These are phyloP conservation scores for Boulengeromyrus knoepffleri DNA, from an alignment of 2,113 vertebrate genomes.

Conservation along the genomic window DNA sequence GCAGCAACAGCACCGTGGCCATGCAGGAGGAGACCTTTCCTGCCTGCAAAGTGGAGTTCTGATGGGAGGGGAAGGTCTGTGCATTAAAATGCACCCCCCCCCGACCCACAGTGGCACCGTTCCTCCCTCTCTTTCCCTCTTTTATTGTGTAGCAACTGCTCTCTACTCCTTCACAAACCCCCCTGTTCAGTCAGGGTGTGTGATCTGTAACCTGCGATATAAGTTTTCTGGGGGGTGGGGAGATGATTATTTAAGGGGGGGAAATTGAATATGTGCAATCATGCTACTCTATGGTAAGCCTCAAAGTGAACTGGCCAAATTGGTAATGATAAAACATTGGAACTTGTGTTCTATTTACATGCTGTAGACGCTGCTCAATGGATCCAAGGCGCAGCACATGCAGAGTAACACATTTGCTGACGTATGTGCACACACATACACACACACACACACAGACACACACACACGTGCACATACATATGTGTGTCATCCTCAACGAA, in stretches of 20 bases:
- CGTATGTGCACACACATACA: not conserved
- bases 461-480: not conserved
- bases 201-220: not conserved
- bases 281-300: not conserved
- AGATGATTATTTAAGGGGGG: not conserved
- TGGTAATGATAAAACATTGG: not conserved
- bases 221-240: not conserved
- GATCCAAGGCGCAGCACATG: not conserved
- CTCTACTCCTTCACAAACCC: too few relatives aligned
- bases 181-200: not conserved
- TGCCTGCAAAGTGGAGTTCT: slow-evolving; percentile 94
- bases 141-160: not conserved
- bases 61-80: not conserved
- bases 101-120: not conserved
- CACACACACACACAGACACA: not conserved
- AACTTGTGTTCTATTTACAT: not conserved
- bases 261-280: slow-evolving; percentile 4
- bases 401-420: not conserved
- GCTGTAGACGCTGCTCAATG: not conserved
- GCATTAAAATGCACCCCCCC: not conserved
- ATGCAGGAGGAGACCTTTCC: slow-evolving; percentile 95
- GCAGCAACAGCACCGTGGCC: slow-evolving; percentile 87
- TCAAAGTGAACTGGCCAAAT: not conserved
- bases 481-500: not conserved
- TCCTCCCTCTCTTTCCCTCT: not conserved